phyloP scores from a whole-genome alignment of 2,113 vertebrate genomes.

The Oenanthe oenanthe region DNA sequence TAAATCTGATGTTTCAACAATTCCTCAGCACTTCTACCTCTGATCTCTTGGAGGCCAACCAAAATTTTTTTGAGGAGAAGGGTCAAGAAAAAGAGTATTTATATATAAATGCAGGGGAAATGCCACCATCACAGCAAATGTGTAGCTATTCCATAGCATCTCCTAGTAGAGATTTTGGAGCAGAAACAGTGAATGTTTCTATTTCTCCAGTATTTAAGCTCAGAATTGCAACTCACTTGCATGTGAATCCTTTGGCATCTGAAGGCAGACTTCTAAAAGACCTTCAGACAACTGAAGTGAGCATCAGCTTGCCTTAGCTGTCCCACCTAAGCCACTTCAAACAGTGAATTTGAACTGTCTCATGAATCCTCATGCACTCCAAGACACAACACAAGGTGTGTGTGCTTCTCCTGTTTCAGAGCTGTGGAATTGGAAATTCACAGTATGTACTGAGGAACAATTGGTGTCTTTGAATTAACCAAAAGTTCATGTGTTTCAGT shows the following conservation, averaged over 20 bases:
- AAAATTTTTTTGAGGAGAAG: neutral
- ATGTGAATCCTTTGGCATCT: neutral
- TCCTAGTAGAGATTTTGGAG: neutral
- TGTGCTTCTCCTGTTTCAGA: neutral
- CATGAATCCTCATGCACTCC: neutral
- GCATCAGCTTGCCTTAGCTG: neutral
- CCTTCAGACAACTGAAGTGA: neutral
- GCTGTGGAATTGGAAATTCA: neutral
- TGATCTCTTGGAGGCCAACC: neutral
- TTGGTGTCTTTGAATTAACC: neutral
- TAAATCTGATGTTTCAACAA: neutral
- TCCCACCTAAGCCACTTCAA: neutral
- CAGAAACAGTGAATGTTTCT: neutral
- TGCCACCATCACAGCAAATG: neutral
- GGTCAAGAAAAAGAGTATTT: neutral
- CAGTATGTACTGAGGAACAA: neutral
- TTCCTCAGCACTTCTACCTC: neutral
- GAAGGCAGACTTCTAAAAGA: neutral
- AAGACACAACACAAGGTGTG: fast-evolving
- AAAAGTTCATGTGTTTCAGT: neutral
- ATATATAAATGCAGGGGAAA: neutral
- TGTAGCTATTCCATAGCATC: neutral
- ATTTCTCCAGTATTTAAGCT: neutral
- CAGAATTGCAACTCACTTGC: neutral
- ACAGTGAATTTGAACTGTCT: neutral